Base-by-base conservation (phyloP, 1,140 invertebrate genomes). In the Hirudo medicinalis region DNA sequence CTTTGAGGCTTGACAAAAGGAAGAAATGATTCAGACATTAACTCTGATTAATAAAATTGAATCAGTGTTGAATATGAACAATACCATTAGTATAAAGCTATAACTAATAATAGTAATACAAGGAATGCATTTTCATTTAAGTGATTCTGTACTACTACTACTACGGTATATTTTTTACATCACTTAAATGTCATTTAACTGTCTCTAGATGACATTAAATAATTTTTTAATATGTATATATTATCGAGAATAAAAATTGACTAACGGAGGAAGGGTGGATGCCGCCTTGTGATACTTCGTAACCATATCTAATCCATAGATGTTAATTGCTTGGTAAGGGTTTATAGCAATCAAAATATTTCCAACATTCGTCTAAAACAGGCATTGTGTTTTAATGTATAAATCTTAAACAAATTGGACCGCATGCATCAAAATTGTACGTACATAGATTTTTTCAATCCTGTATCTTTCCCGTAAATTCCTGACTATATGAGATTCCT, bases 371-470 rank as follows among this genome's bases (percentile, higher is more conserved):
- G 93, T 97, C 88, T 90, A 49, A 49, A 49, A 40, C 4, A 40
- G 40, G 43, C 43, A 49, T 49, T 17, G 0, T 49, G 9, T 49
- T 49, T 11, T 49, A 49, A 4, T 63, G 2, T 83, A 84, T 43
- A 74, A 71, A 74, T 27, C 2, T 25, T 54, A n/a, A 70, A 72
- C 0, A 22, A 36, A 22, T 67, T n/a, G n/a, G n/a, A n/a, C n/a
- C 32, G n/a, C 22, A 29, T 63, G 19, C 15, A 72, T 25, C 0
- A 40, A 55, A 74, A 67, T 87, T 89, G 89, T 67, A 78, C 80
- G 80, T 84, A 98, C 94, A 86, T 98, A 98, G 78, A 98, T 98
- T 78, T 96, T 88, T 86, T 97, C 95, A 82, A 96, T 91, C 83
- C 93, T 95, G 85, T 98, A 99, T 80, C 96, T 86, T 76, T 95